Evolutionary conservation across 2,113 vertebrate genomes (phyloP), one percentile per base, ranked within the genome.

Genomic region (Antechinus flavipes): DNA sequence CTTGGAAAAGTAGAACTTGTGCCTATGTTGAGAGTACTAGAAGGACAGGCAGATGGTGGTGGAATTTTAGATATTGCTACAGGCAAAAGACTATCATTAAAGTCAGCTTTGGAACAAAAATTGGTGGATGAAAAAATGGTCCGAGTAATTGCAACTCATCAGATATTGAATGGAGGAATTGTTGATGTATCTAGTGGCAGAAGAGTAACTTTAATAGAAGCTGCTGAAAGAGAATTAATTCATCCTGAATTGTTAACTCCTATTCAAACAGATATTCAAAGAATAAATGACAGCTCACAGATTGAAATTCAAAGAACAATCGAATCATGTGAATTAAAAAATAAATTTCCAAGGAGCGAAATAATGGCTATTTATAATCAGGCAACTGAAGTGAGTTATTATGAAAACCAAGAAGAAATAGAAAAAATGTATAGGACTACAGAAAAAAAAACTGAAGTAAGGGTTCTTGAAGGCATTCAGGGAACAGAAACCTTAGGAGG

Each of bases 11-110:
- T 99, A 95, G 99, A 99, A 95, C 98, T 98, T 50, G 91, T 98
- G 90, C 98, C 99, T 93, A 94, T 98, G 0, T 47, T 99, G 95
- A 98, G 99, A 95, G 23, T 99, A 94, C 98, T 99, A 94, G 99
- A 99, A 97, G 99, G 98, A 54, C 99, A 99, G 96, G 99, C 99
- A 10, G 99, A 99, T 97, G 96, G 96, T 23, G 99, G 99, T 2
- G 99, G 99, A 76, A 98, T 99, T 27, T 98, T 99, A 96, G 99
- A 99, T 94, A 98, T 99, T 55, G 76, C 55, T 0, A 99, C 98
- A 42, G 99, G 99, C 96, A 97, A 98, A 97, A 98, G 98, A 61
- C 93, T 99, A 2, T 97, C 98, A 16, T 98, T 99, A 47, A 95
- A 95, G 89, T 98, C 99, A 93, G 99, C 99, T 30, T 96, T 98